These are phyloP conservation scores for Acanthiza pusilla DNA, from an alignment of 2,797 vertebrate species.

Conservation along the genomic window DNA sequence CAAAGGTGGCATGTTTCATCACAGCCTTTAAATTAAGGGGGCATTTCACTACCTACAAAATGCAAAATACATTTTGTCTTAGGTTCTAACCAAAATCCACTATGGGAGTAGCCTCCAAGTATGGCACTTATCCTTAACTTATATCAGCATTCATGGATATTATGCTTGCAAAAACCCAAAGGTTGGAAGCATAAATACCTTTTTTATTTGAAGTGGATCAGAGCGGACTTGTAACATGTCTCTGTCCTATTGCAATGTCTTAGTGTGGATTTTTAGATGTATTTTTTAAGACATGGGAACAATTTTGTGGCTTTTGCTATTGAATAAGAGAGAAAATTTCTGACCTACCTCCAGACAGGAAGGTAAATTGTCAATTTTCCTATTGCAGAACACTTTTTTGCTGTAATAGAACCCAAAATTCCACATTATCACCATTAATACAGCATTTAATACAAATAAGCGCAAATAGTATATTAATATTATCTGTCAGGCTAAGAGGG, in stretches of 20 bases:
- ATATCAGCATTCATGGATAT: neutral
- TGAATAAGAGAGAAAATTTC: neutral
- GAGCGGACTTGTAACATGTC: neutral
- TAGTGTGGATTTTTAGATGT: neutral
- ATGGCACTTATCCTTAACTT: neutral
- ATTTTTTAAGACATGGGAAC: neutral
- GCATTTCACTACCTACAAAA: neutral
- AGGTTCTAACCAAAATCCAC: neutral
- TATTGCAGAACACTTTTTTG: neutral
- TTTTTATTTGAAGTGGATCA: neutral
- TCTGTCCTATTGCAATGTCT: neutral
- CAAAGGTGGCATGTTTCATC: neutral
- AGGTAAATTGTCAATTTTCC: neutral
- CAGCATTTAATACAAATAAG: neutral
- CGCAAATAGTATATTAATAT: neutral
- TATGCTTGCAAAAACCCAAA: neutral
- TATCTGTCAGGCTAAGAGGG: neutral
- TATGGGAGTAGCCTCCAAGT: neutral
- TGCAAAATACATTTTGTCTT: neutral
- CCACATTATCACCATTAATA: neutral
- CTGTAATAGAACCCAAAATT: neutral
- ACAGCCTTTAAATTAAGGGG: neutral
- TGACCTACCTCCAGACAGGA: neutral
- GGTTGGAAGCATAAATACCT: neutral
- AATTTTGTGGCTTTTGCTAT: neutral